phyloP scores from a whole-genome alignment of 2,888 invertebrate genomes.

The Eupithecia subumbrata region DNA sequence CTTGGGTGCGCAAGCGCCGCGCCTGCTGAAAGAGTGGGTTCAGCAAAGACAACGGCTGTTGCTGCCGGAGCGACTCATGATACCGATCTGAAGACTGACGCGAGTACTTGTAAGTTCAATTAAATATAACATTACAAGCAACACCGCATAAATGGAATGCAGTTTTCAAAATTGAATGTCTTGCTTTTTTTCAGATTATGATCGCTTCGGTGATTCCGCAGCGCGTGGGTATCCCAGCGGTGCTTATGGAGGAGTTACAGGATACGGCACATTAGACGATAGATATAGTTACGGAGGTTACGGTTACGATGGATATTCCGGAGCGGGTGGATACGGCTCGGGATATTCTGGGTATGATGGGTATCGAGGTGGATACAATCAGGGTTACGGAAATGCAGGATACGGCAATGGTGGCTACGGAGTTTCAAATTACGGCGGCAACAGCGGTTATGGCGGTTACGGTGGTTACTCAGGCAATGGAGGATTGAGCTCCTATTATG shows the following conservation, averaged over 20 bases:
- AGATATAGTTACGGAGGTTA: slow-evolving; percentile 47
- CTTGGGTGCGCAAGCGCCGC: slow-evolving; percentile 53
- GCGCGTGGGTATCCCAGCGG: slow-evolving; percentile 59
- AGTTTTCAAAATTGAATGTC: background rate
- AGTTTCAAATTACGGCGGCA: slow-evolving; percentile 23
- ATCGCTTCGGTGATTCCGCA: slow-evolving; percentile 69
- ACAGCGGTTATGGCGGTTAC: slow-evolving; percentile 65
- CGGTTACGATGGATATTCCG: slow-evolving; percentile 45
- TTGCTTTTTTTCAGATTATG: slow-evolving; percentile 53
- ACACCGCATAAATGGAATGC: background rate
- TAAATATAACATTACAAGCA: background rate
- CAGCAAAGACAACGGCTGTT: slow-evolving; percentile 33
- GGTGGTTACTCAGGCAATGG: slow-evolving; percentile 86
- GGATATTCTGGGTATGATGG: slow-evolving; percentile 34
- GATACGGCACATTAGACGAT: slow-evolving; percentile 40
- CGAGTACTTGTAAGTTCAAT: slow-evolving; percentile 66
- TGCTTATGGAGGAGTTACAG: slow-evolving; percentile 46
- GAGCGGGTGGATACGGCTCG: slow-evolving; percentile 33
- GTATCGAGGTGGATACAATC: slow-evolving; percentile 43
- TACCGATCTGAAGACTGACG: slow-evolving; percentile 68
- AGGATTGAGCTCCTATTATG: slow-evolving; percentile 83
- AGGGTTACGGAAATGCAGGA: slow-evolving; percentile 31
- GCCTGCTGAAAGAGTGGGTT: slow-evolving; percentile 42
- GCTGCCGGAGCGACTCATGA: slow-evolving; percentile 48
- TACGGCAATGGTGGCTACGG: slow-evolving; percentile 31